A percentile compares a stretch with the other conserved stretches of the same genome.
These are phyloP conservation scores for Actias luna DNA, from an alignment of 2,888 invertebrate species.

Conservation along the genomic window DNA sequence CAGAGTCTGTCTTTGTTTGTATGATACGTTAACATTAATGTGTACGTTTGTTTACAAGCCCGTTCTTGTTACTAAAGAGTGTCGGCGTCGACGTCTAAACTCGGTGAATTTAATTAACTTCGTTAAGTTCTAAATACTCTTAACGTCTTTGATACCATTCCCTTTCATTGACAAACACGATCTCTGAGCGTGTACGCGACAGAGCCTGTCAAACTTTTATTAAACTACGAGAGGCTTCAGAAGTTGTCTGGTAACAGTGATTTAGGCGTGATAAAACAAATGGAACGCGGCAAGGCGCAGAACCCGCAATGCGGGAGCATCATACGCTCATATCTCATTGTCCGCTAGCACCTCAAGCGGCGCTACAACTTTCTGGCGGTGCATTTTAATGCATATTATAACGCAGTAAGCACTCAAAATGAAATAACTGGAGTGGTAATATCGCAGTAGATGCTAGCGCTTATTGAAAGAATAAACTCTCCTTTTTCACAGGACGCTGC, in stretches of 20 bases:
- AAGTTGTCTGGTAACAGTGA: slow-evolving; percentile 74
- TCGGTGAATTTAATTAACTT: slow-evolving; percentile 80
- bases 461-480: slow-evolving; percentile 80
- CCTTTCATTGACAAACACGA: slow-evolving; percentile 72
- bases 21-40: slow-evolving; percentile 76
- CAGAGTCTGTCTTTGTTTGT: slow-evolving; percentile 63
- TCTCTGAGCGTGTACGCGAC: slow-evolving; percentile 64
- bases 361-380: slow-evolving; percentile 65
- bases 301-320: slow-evolving; percentile 76
- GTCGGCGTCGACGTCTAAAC: slow-evolving; percentile 69
- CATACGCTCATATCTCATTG: slow-evolving; percentile 78
- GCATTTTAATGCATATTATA: slow-evolving; percentile 81
- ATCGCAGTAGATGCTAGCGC: slow-evolving; percentile 58
- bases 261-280: slow-evolving; percentile 77
- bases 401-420: slow-evolving; percentile 73
- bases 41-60: slow-evolving; percentile 74
- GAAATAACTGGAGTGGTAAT: slow-evolving; percentile 69
- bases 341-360: slow-evolving; percentile 61
- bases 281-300: slow-evolving; percentile 59
- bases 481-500: slow-evolving; percentile 73
- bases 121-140: slow-evolving; percentile 81
- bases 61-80: slow-evolving; percentile 75
- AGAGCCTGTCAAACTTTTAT: slow-evolving; percentile 76
- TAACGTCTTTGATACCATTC: slow-evolving; percentile 78
- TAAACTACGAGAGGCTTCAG: slow-evolving; percentile 51